Percentiles rank a stretch among this genome's conserved stretches.
Conservation (phyloP, 64 coral and sea anemone species). For the Actinia equina region DNA sequence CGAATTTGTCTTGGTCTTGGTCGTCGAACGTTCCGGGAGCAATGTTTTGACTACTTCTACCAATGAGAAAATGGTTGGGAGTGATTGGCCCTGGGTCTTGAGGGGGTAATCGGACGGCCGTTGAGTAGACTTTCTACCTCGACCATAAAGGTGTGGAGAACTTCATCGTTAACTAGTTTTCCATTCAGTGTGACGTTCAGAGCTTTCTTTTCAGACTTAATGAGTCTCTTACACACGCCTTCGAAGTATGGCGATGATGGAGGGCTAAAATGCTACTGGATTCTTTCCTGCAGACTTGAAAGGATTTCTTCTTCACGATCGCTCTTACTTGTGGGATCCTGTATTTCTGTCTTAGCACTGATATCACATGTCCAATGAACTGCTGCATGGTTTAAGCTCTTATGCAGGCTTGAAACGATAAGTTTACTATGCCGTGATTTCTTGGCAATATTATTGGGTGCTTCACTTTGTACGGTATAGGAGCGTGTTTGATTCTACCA, state of each 20-base stretch:
- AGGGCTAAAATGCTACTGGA: conserved; percentile 50
- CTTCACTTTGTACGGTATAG: neutral
- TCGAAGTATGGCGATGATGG: conserved; percentile 34
- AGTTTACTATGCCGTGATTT: no score
- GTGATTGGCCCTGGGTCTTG: conserved; percentile 51
- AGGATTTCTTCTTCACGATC: conserved; percentile 1
- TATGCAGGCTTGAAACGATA: no score
- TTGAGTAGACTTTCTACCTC: conserved; percentile 45
- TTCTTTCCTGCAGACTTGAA: neutral
- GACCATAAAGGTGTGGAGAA: conserved; percentile 28
- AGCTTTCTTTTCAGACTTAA: conserved; percentile 38
- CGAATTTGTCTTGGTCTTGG: neutral
- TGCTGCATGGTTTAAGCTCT: no score
- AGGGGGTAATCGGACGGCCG: conserved; percentile 43
- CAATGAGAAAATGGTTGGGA: conserved; percentile 58
- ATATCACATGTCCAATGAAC: neutral
- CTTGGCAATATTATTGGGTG: no score
- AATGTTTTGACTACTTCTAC: conserved; percentile 38
- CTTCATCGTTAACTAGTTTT: conserved; percentile 48
- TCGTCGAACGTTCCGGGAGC: conserved; percentile 36
- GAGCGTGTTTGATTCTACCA: conserved; percentile 34
- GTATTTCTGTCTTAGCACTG: no score
- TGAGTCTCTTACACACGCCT: conserved; percentile 38
- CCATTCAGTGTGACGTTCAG: conserved; percentile 44
- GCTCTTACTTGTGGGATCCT: no score